A percentile compares a stretch with the other conserved stretches of the same genome.
phyloP scores from a whole-genome alignment of 2,797 vertebrate species.

The Poeciliopsis infans region DNA sequence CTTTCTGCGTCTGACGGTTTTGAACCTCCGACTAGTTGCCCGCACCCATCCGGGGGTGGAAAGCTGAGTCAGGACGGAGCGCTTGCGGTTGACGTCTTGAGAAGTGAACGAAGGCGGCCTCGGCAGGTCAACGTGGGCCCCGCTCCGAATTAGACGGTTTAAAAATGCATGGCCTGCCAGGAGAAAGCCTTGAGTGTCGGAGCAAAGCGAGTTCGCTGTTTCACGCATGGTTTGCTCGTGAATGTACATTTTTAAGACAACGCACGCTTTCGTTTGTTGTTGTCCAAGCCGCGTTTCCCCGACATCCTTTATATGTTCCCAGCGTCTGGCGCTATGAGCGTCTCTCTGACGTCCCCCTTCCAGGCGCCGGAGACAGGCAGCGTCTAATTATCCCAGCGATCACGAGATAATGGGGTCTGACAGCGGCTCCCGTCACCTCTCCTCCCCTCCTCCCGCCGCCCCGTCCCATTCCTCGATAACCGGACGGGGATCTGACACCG shows the following conservation, averaged over 20 bases:
- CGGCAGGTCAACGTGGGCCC: neutral
- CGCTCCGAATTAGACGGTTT: conserved; percentile 27
- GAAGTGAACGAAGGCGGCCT: conserved; percentile 12
- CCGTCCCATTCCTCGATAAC: conserved; percentile 27
- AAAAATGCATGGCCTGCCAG: conserved; percentile 36
- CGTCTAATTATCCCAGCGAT: conserved; percentile 48
- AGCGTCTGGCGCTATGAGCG: conserved; percentile 25
- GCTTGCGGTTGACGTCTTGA: conserved; percentile 5
- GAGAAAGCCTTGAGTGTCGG: conserved; percentile 20
- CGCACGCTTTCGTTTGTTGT: conserved; percentile 11
- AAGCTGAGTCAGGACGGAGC: conserved; percentile 23
- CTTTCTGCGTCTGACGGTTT: neutral
- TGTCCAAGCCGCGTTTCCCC: neutral
- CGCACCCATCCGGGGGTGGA: neutral
- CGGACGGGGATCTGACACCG: conserved; percentile 4
- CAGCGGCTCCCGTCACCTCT: conserved; percentile 38
- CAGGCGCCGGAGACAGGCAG: conserved; percentile 31
- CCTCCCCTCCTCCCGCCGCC: conserved; percentile 1
- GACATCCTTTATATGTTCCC: conserved; percentile 42
- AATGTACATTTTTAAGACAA: conserved; percentile 56
- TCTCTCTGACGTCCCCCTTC: conserved; percentile 24
- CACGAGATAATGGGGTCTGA: conserved; percentile 61
- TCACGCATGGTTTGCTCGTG: conserved; percentile 34
- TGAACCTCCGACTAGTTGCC: conserved; percentile 3
- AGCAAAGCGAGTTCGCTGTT: conserved; percentile 1